These are phyloP conservation scores for Chloebia gouldiae DNA, from an alignment of 2,113 vertebrate species.

Conservation along the genomic window DNA sequence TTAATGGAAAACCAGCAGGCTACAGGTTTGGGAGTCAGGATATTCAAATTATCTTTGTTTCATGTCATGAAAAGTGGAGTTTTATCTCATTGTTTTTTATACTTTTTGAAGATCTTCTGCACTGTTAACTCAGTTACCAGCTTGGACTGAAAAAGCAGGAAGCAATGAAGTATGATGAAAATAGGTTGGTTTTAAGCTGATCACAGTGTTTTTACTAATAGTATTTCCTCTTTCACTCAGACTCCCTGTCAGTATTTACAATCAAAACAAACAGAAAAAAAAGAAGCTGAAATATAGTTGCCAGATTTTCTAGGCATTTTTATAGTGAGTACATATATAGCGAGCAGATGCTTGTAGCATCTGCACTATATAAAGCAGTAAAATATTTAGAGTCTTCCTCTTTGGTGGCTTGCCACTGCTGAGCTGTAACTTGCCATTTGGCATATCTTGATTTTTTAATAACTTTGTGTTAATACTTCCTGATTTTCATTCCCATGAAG, in stretches of 20 bases:
- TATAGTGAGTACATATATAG: slow-evolving; percentile 43
- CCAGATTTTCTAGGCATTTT: neutral
- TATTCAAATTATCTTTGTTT: neutral
- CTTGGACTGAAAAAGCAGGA: neutral
- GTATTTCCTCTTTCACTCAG: neutral
- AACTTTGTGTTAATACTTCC: slow-evolving; percentile 64
- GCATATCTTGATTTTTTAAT: slow-evolving; percentile 27
- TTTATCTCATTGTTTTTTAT: neutral
- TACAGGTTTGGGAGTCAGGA: neutral
- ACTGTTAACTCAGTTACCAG: neutral
- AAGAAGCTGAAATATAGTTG: neutral
- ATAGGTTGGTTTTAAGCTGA: neutral
- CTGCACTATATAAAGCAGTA: slow-evolving; percentile 20
- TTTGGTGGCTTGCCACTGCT: neutral
- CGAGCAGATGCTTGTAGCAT: slow-evolving; percentile 40
- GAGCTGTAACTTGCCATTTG: neutral
- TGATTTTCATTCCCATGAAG: slow-evolving; percentile 70
- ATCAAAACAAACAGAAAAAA: neutral
- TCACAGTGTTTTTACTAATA: neutral
- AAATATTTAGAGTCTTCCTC: slow-evolving; percentile 51
- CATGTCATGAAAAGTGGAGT: neutral
- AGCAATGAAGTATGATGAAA: neutral
- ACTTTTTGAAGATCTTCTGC: neutral
- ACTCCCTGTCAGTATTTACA: neutral
- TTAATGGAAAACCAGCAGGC: neutral